A percentile compares a stretch with the other conserved stretches of the same genome.
phyloP scores from a whole-genome alignment of 2,797 vertebrate genomes.

The Pseudochirops cupreus region DNA sequence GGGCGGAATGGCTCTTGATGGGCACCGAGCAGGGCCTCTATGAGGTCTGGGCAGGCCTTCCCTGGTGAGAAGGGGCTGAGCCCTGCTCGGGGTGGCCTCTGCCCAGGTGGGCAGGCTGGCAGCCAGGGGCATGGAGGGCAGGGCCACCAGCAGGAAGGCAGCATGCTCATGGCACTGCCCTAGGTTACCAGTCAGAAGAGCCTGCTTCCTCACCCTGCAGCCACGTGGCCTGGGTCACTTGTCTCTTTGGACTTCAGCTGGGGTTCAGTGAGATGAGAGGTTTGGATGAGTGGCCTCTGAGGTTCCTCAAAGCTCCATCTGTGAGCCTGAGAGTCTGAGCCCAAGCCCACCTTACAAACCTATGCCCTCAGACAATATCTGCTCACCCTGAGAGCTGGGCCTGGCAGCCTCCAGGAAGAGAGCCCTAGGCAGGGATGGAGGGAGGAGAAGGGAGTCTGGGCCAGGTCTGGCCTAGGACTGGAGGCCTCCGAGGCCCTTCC shows the following conservation, averaged over 20 bases:
- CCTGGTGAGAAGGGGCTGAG: neutral
- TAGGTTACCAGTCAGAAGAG: too few species aligned
- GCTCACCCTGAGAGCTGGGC: neutral
- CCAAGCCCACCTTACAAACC: neutral
- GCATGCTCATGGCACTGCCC: neutral
- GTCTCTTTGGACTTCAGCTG: neutral
- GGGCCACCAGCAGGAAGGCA: constrained; percentile 13
- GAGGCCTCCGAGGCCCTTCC: neutral
- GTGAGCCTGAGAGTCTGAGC: neutral
- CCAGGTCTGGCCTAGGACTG: neutral
- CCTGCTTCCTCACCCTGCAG: neutral
- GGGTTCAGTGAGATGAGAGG: neutral
- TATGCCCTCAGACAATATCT: neutral
- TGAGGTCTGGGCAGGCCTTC: neutral
- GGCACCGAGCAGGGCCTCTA: neutral
- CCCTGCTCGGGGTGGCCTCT: neutral
- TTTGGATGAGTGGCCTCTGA: neutral
- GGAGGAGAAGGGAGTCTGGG: neutral
- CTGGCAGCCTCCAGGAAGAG: neutral
- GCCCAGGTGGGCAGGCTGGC: constrained; percentile 24
- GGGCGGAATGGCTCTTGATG: neutral
- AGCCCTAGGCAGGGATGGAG: neutral
- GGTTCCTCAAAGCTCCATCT: neutral
- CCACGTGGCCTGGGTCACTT: neutral
- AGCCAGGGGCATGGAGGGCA: constrained; percentile 57